phyloP scores from a whole-genome alignment of 2,113 vertebrate species.

The Neolamprologus variostigma region DNA sequence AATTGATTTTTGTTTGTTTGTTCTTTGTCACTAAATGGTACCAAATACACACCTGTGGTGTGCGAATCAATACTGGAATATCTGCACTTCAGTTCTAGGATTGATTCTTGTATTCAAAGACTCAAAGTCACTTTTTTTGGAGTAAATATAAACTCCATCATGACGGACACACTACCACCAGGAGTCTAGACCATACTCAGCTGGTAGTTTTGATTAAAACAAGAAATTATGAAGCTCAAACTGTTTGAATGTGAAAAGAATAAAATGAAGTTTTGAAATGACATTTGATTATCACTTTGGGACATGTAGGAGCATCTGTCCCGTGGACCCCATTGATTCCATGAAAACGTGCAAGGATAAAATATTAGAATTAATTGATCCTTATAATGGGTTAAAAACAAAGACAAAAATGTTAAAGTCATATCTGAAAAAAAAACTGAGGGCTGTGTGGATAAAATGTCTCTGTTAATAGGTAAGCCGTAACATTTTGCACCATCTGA shows the following conservation, averaged over 20 bases:
- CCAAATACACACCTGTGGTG: not conserved
- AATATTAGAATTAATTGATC: accelerated
- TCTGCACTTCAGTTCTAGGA: not conserved
- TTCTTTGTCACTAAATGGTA: not conserved
- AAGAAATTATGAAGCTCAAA: not conserved
- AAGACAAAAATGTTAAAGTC: not conserved
- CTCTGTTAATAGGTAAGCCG: not conserved
- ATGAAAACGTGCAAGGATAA: not conserved
- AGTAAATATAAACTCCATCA: not conserved
- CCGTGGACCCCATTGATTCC: accelerated
- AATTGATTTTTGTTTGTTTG: not conserved
- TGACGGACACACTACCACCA: not conserved
- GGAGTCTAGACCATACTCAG: not conserved
- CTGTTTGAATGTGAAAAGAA: not conserved
- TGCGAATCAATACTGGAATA: not conserved
- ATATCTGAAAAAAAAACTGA: accelerated
- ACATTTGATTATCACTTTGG: not conserved
- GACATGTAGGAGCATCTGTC: not conserved
- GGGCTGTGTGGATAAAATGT: not conserved
- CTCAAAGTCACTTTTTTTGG: accelerated
- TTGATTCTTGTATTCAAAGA: not conserved
- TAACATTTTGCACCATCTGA: not conserved
- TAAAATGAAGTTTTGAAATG: not conserved
- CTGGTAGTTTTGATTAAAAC: not conserved
- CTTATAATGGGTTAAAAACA: accelerated